Evolutionary conservation across 2,888 invertebrate genomes (phyloP).

Genomic region (Euplagia quadripunctaria): DNA sequence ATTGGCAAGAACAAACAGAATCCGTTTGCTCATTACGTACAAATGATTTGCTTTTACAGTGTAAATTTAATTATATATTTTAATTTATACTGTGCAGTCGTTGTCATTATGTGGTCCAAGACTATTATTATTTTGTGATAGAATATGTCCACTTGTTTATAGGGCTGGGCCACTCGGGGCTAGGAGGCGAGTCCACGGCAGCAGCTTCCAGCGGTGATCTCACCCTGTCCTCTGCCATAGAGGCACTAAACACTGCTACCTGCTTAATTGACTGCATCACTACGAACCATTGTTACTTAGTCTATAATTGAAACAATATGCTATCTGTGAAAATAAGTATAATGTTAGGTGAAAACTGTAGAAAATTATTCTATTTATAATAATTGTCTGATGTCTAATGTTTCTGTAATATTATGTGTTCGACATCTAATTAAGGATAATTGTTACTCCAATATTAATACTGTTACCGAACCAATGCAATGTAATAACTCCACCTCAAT

Average conservation of each 20-base stretch:
- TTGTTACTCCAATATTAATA: constrained; percentile 87
- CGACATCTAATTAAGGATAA: constrained; percentile 88
- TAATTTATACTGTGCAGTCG: constrained; percentile 5
- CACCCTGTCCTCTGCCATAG: constrained; percentile 84
- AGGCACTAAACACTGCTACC: constrained; percentile 87
- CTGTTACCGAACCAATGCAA: constrained; percentile 89
- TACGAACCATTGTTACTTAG: constrained; percentile 89
- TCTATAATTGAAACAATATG: constrained; percentile 89
- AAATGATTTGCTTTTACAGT: constrained; percentile 11
- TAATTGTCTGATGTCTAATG: constrained; percentile 87
- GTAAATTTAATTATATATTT: constrained; percentile 10
- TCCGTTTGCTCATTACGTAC: constrained; percentile 24
- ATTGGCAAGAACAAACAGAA: constrained; percentile 13
- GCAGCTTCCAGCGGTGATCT: constrained; percentile 87
- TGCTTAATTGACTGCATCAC: constrained; percentile 89
- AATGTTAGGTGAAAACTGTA: constrained; percentile 87
- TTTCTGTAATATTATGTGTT: constrained; percentile 90
- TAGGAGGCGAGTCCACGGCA: constrained; percentile 87
- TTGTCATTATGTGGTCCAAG: constrained; percentile 7
- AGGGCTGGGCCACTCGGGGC: constrained; percentile 91
- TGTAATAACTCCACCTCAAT: constrained; percentile 89
- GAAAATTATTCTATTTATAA: constrained; percentile 89
- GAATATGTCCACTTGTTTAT: constrained; percentile 68
- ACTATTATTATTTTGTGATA: constrained; percentile 30
- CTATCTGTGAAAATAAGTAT: constrained; percentile 90